Percentiles rank a stretch among this genome's conserved stretches.
phyloP scores from a whole-genome alignment of 2,797 vertebrate species.

The Pangasius djambal region DNA sequence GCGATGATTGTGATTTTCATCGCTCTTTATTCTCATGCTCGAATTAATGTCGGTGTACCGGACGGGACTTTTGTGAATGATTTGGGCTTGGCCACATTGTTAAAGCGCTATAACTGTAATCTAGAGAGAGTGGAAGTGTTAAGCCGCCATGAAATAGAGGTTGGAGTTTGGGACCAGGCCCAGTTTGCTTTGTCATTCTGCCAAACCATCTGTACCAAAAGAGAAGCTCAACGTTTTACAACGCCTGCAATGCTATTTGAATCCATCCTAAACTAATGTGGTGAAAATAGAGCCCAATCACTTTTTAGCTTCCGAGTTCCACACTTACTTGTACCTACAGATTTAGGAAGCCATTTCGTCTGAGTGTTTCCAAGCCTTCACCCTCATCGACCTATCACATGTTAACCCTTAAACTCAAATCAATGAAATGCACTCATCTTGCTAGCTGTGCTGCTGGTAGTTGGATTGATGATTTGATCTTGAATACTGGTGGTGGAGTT shows the following conservation, averaged over 20 bases:
- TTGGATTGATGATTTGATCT: conserved; percentile 20
- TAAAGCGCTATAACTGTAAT: conserved; percentile 70
- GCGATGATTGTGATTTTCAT: conserved; percentile 50
- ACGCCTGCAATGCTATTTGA: conserved; percentile 61
- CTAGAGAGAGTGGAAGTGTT: conserved; percentile 75
- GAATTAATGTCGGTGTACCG: conserved; percentile 44
- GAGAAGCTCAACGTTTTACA: conserved; percentile 68
- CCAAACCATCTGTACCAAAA: conserved; percentile 79
- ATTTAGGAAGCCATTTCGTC: conserved; percentile 29
- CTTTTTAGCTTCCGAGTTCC: conserved; percentile 59
- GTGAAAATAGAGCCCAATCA: conserved; percentile 62
- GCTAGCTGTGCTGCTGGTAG: conserved; percentile 3
- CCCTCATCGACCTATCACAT: background rate
- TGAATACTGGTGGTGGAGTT: background rate
- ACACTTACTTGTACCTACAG: conserved; percentile 55
- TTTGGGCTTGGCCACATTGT: conserved; percentile 52
- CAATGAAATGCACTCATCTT: conserved; percentile 16
- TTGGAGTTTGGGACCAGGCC: conserved; percentile 75
- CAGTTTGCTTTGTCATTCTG: conserved; percentile 79
- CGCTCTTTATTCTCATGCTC: conserved; percentile 48
- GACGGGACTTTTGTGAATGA: conserved; percentile 52
- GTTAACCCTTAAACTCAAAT: conserved; percentile 25
- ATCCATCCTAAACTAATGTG: conserved; percentile 70
- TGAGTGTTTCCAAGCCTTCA: conserved; percentile 26
- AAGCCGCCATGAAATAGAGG: conserved; percentile 82